Base-by-base conservation (phyloP, 2,888 invertebrate species). In the Drosophila seclusa region DNA sequence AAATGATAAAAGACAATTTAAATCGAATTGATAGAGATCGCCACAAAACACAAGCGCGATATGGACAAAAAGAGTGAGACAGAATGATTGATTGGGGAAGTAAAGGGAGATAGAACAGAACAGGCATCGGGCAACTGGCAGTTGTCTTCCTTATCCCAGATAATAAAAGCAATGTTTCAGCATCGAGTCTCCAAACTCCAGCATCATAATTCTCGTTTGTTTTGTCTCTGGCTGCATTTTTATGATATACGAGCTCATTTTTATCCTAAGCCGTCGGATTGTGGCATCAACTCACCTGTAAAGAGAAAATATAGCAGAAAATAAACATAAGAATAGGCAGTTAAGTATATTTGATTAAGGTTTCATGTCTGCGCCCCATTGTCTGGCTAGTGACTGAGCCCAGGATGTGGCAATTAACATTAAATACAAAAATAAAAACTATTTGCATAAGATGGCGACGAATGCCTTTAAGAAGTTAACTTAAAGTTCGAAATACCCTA, bases 291-390 rank as follows among this genome's bases (percentile, higher is more conserved):
- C 86, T 89, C 77, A 90, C 90, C 86, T 87, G 90, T 65, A 87
- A 90, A 79, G 84, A 87, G 68, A 77, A 63, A 68, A 67, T 54
- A 60, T 71, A 76, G 79, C 78, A 68, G 75, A 88, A 74, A 90
- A 81, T 60, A 90, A 83, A 81, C 87, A 88, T 83, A 81, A 86
- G 66, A 88, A 88, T 77, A 76, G 77, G 77, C 77, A 67, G 77
- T 55, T 76, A 80, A 83, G 77, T 69, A 75, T 86, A 89, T 85
- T 87, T 87, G 83, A 87, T 85, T 83, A 83, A 77, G 82, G 79
- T 66, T 70, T 85, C 70, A 73, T 78, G 72, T 79, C 81, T 78
- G 66, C 57, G 60, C 65, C 66, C 62, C 68, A 78, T 82, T 76
- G 80, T 87, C 82, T 78, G 75, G 40, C 71, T 49, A 64, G 68